Evolutionary conservation across 2,888 invertebrate species (phyloP).

Genomic region (Papilio gigon): DNA sequence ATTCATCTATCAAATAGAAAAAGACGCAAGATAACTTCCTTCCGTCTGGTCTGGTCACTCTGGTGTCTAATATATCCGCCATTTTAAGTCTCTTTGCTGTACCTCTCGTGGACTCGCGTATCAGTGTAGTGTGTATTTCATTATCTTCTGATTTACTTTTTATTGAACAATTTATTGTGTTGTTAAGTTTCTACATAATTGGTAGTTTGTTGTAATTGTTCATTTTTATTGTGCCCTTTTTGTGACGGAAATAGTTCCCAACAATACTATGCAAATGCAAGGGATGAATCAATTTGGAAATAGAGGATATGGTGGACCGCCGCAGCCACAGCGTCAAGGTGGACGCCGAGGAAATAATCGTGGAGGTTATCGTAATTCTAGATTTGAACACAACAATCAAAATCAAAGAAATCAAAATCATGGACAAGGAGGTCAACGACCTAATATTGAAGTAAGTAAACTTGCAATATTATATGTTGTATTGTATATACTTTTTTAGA

Average conservation of each 20-base stretch:
- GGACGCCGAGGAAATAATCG: slow-evolving; percentile 69
- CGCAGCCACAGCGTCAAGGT: slow-evolving; percentile 75
- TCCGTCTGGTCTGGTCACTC: not conserved
- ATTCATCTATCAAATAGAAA: too few relatives aligned
- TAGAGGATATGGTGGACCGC: slow-evolving; percentile 77
- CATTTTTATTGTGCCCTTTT: slow-evolving; percentile 4
- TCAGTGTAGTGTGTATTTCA: slow-evolving; percentile 9
- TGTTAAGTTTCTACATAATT: not conserved
- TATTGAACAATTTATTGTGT: not conserved
- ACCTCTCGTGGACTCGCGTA: not conserved
- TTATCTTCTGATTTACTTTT: not conserved
- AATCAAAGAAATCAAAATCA: slow-evolving; percentile 62
- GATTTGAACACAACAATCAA: slow-evolving; percentile 67
- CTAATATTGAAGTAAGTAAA: slow-evolving; percentile 64
- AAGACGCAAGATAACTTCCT: slow-evolving; percentile 1
- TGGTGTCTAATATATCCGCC: slow-evolving; percentile 23
- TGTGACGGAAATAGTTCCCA: slow-evolving; percentile 15
- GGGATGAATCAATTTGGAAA: slow-evolving; percentile 73
- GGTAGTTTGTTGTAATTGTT: not conserved
- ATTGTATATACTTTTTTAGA: not conserved
- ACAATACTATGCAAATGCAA: slow-evolving; percentile 68
- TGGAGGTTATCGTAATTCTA: slow-evolving; percentile 69
- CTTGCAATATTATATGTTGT: too few relatives aligned
- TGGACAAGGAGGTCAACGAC: slow-evolving; percentile 75
- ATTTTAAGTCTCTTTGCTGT: slow-evolving; percentile 37